Base-by-base conservation (phyloP, 2,888 invertebrate species). In the Machimus atricapillus region DNA sequence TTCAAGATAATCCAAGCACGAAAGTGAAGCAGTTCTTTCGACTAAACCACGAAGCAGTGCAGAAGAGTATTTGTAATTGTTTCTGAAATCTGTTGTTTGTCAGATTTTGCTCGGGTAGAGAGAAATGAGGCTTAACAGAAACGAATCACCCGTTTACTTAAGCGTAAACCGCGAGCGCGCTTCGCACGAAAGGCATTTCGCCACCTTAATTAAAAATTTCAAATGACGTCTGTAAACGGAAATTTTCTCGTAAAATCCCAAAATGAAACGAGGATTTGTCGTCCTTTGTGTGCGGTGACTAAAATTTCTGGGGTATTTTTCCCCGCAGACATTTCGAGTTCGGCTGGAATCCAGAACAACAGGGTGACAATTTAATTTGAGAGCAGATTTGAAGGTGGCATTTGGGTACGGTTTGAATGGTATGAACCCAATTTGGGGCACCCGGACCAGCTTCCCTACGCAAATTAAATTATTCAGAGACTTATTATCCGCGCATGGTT, bases 381-480 rank as follows among this genome's bases (percentile, higher is more conserved):
- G 82, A 82, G 37, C 82, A 40, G 31, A 34, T 46, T 82, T 58
- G 58, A 82, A 82, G 82, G 82, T 82, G 82, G 82, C 40, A 82
- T 82, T 82, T 58, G 82, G 58, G 58, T 34, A 37, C 58, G 37
- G 6, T 58, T 82, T 82, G 58, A 82, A 58, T 82, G 82, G 82
- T 34, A 82, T 82, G 82, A 58, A 82, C 82, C 82, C 82, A 82
- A 82, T 82, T 82, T 58, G 37, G 31, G 23, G 66, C 34, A 58
- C n/a, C 58, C 58, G 14, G 34, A 34, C 34, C 82, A 19, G 14
- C n/a, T 23, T 56, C 19, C 82, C 31, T 82, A 56, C 16, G 34
- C n/a, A 82, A 82, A 82, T 82, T 82, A 82, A 82, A 82, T 82
- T 82, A 82, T 82, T 82, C 82, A 82, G 82, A 82, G 82, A 82